A percentile compares a stretch with the other conserved stretches of the same genome.
These are phyloP conservation scores for Phoenicopterus ruber DNA, from an alignment of 2,113 vertebrate genomes.

Conservation along the genomic window DNA sequence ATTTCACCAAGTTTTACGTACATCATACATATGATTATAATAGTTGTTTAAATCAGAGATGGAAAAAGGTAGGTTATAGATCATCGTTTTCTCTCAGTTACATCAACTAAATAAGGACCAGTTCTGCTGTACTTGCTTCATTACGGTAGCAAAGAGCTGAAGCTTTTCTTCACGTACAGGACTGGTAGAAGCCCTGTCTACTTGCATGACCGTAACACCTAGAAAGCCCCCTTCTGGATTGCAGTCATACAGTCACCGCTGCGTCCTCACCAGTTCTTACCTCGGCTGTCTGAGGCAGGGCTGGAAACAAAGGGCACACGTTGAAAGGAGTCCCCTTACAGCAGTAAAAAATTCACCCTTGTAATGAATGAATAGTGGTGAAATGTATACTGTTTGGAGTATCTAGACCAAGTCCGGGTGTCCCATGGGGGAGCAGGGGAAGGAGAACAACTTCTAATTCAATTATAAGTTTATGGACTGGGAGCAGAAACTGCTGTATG, in stretches of 20 bases:
- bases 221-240: not conserved
- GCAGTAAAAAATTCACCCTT: not conserved
- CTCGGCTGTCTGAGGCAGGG: not conserved
- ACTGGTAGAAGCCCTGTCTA: not conserved
- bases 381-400: not conserved
- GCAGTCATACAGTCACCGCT: not conserved
- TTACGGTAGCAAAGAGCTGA: not conserved
- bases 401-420: not conserved
- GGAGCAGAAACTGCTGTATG: not conserved
- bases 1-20: not conserved
- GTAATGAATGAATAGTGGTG: not conserved
- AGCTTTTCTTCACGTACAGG: not conserved
- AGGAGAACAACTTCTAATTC: conserved; percentile 1
- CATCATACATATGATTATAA: not conserved
- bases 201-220: not conserved
- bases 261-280: not conserved
- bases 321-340: not conserved
- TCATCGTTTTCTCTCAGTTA: not conserved
- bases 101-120: not conserved
- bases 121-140: not conserved
- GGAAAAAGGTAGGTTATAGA: not conserved
- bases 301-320: not conserved
- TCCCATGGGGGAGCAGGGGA: not conserved
- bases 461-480: not conserved
- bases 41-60: not conserved